These are phyloP conservation scores for Lepidurus apus DNA, from an alignment of 1,140 invertebrate species.

Conservation along the genomic window DNA sequence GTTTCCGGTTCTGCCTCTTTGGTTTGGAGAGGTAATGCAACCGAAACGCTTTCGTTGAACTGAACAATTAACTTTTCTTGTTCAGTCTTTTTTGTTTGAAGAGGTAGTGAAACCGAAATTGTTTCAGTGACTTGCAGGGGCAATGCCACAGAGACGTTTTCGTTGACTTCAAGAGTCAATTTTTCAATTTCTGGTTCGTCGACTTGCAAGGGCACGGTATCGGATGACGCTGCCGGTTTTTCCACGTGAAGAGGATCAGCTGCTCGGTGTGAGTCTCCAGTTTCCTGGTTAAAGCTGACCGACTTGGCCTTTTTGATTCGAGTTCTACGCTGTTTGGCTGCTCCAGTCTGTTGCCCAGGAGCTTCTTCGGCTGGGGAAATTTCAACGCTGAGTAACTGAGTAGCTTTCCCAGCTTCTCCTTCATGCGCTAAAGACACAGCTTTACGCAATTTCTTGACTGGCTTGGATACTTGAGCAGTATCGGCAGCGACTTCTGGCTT, in stretches of 20 bases:
- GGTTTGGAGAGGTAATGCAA: not conserved
- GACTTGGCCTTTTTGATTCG: slow-evolving; percentile 32
- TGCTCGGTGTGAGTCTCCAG: not conserved
- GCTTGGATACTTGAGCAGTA: slow-evolving; percentile 1
- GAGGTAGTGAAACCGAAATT: not conserved
- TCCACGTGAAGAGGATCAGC: not conserved
- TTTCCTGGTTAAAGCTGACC: slow-evolving; percentile 34
- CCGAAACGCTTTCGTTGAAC: not conserved
- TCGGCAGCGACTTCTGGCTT: slow-evolving; percentile 2
- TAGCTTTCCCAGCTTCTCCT: not conserved
- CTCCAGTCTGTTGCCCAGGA: not conserved
- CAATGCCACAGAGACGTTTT: not conserved
- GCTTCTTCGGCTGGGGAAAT: not conserved
- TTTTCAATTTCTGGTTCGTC: not conserved
- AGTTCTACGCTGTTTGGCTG: slow-evolving; percentile 26
- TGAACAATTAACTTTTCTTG: not conserved
- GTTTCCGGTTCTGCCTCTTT: not conserved
- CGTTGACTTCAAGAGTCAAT: not conserved
- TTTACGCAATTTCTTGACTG: slow-evolving; percentile 30
- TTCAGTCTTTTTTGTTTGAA: not conserved
- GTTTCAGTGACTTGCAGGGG: not conserved
- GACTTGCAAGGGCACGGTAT: not conserved
- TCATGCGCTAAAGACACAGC: not conserved
- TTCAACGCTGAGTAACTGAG: not conserved
- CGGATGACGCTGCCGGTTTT: not conserved